phyloP scores from a whole-genome alignment of 2,113 vertebrate species.

The Neotragus moschatus region DNA sequence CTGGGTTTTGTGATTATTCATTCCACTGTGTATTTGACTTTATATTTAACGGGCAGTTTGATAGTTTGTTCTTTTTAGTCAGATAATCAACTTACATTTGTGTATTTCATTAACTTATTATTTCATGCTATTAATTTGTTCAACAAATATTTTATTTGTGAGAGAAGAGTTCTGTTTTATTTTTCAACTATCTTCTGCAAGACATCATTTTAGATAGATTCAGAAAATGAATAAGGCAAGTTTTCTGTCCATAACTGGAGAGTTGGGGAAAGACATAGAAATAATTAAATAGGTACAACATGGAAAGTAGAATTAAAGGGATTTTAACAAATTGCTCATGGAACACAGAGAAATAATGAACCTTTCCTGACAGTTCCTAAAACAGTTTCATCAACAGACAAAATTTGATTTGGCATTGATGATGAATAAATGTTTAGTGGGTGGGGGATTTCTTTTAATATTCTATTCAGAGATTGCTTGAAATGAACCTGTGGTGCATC shows the following conservation, averaged over 20 bases:
- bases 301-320: neutral
- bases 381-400: neutral
- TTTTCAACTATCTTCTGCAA: neutral
- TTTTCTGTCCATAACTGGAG: neutral
- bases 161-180: neutral
- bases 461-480: neutral
- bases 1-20: constrained; percentile 7
- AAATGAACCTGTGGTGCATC: neutral
- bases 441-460: neutral
- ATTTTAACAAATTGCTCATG: neutral
- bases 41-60: neutral
- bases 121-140: neutral
- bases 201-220: neutral
- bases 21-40: neutral
- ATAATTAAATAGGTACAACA: neutral
- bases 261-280: neutral
- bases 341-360: neutral
- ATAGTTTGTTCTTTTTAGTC: neutral
- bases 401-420: neutral
- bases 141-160: neutral
- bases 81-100: neutral
- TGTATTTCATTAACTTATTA: constrained; percentile 10
- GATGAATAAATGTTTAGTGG: neutral
- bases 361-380: neutral
- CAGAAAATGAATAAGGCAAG: neutral